Percentiles rank a stretch among this genome's conserved stretches.
Conservation (phyloP, 1,140 invertebrate genomes). For the Drosophila teissieri region DNA sequence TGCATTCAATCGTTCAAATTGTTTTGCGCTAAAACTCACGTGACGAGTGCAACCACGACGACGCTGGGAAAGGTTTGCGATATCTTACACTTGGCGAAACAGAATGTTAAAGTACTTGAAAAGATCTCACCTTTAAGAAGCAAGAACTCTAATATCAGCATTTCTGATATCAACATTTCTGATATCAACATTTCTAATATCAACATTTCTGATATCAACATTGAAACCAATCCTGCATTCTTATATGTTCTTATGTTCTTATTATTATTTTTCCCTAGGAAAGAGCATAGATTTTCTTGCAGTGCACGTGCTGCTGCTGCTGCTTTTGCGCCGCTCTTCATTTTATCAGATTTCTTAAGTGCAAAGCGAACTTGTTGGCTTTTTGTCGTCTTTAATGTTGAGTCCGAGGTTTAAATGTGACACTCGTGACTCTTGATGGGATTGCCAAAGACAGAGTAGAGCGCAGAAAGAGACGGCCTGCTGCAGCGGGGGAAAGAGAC, state of each 20-base stretch:
- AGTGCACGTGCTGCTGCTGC: constrained; percentile 8
- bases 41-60: constrained; percentile 73
- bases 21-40: constrained; percentile 82
- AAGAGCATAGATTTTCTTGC: background rate
- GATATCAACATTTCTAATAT: too few species aligned
- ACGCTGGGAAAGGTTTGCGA: constrained; percentile 17
- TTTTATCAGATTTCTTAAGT: constrained; percentile 83
- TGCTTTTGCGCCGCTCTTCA: constrained; percentile 31
- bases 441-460: constrained; percentile 44
- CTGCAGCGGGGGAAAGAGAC: too few species aligned
- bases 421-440: constrained; percentile 77
- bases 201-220: too few species aligned
- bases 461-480: background rate
- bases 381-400: constrained; percentile 83
- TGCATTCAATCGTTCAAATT: constrained; percentile 81
- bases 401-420: constrained; percentile 77
- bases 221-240: too few species aligned
- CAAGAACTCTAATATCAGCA: background rate
- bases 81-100: background rate
- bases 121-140: too few species aligned
- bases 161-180: too few species aligned
- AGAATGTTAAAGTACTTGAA: too few species aligned
- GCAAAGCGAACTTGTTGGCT: constrained; percentile 83
- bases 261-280: too few species aligned
- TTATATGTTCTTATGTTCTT: too few species aligned